Evolutionary conservation across 1,140 invertebrate genomes (phyloP), one percentile per base, ranked within the genome.

Genomic region (Anoplophora glabripennis): DNA sequence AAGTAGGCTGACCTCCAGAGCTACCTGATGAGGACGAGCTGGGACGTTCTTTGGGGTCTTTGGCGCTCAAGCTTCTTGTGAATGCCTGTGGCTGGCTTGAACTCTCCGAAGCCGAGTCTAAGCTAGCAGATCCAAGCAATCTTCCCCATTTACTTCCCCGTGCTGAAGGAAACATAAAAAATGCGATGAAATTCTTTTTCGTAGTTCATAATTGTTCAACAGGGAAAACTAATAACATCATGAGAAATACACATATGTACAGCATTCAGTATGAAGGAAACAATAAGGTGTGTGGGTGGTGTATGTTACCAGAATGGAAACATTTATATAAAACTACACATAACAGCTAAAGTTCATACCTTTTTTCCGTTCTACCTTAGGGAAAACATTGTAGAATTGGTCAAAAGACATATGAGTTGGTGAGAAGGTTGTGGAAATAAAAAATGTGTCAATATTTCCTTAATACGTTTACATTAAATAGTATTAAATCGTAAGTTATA

Each of bases 91-190:
- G 74, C 15, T 73, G 74, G 44, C 54, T 65, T 8, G 73, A 64
- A 3, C 72, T 76, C 66, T 81, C 83, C 57, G 79, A 84, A 37
- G 79, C 78, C 2, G 81, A 86, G 74, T 89, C 86, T 65, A 88
- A 75, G 76, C 86, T 86, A 64, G 85, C 86, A 65, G 86, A 89
- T 69, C 87, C 87, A 67, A 91, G 75, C 62, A 93, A 78, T 59
- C 89, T 84, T 36, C 89, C 89, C 90, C 91, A 93, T 78, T 90
- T 90, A 68, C 86, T 85, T 37, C 70, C 66, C 51, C 75, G 60
- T 40, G 58, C 63, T 65, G 21, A 28, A 2, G 21, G 21, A 28
- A 28, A n/a, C n/a, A n/a, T n/a, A n/a, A n/a, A 56, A 56, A 61
- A 36, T 0, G 63, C 44, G 61, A 9, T 41, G 15, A 41, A 2